Evolutionary conservation across 2,113 vertebrate genomes (phyloP).

Genomic region (Leucopsar rothschildi): DNA sequence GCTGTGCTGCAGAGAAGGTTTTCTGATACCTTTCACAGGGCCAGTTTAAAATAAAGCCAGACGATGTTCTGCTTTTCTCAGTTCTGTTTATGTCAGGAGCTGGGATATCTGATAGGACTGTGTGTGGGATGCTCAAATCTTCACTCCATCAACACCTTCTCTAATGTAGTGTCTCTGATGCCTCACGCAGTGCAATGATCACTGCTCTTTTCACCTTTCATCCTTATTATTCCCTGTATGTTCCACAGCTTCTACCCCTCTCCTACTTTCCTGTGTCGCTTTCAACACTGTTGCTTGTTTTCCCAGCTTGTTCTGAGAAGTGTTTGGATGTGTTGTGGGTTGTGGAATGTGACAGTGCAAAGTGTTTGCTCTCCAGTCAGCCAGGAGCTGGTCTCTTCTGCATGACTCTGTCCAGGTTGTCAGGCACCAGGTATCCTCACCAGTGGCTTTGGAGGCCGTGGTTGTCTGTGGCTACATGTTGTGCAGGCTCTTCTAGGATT

Average conservation of each 20-base stretch:
- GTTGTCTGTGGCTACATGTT: fast-evolving
- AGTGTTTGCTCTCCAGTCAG: background rate
- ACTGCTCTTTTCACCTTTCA: background rate
- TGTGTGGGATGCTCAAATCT: background rate
- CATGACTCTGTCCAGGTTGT: background rate
- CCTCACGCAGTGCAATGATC: background rate
- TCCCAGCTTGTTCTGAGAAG: background rate
- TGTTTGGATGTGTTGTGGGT: background rate
- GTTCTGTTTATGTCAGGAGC: background rate
- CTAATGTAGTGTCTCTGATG: background rate
- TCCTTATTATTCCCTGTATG: background rate
- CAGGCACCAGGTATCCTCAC: background rate
- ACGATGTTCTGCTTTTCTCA: background rate
- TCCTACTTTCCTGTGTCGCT: background rate
- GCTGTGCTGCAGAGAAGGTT: background rate
- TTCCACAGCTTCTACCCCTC: background rate
- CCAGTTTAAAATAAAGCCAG: background rate
- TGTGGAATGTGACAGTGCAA: background rate
- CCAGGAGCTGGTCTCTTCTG: background rate
- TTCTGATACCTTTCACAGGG: background rate
- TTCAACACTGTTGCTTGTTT: background rate
- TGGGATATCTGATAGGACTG: background rate
- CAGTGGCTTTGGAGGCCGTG: background rate
- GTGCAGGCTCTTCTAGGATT: background rate
- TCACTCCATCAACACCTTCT: slow-evolving; percentile 5